These are phyloP conservation scores for Drosophila tanythrix DNA, from an alignment of 2,888 invertebrate species.

Conservation along the genomic window DNA sequence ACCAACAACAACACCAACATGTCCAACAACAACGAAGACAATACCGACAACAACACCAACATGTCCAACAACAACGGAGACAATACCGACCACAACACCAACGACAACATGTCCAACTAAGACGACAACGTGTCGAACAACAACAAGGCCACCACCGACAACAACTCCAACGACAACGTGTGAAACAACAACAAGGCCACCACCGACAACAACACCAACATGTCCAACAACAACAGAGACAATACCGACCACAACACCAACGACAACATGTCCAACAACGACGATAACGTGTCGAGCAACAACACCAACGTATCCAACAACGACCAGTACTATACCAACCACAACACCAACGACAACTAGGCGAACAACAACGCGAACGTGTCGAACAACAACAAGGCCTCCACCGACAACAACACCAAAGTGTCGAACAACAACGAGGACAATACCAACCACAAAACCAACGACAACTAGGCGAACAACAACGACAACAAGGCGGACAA, in stretches of 20 bases:
- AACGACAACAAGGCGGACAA: not conserved
- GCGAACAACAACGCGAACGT: not conserved
- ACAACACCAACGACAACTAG: not conserved
- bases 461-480: not conserved
- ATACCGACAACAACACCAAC: too few relatives aligned
- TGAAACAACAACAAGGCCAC: not conserved
- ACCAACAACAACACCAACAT: too few relatives aligned
- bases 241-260: not conserved
- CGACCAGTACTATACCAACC: not conserved
- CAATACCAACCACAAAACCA: not conserved
- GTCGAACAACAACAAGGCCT: too few relatives aligned
- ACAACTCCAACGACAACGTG: not conserved
- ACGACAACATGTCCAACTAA: too few relatives aligned
- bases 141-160: not conserved
- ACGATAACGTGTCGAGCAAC: not conserved
- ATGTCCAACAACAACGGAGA: too few relatives aligned
- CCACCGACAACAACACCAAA: not conserved
- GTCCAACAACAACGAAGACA: rapidly evolving
- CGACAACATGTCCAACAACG: not conserved
- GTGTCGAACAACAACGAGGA: too few relatives aligned
- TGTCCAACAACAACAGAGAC: not conserved
- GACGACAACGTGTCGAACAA: not conserved
- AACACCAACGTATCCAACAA: not conserved
- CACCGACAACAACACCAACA: not conserved
- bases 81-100: too few relatives aligned